Percentiles rank a stretch among this genome's conserved stretches.
phyloP scores from a whole-genome alignment of 37 sponge, comb jelly and placozoan species.

The Beroe forskalii region DNA sequence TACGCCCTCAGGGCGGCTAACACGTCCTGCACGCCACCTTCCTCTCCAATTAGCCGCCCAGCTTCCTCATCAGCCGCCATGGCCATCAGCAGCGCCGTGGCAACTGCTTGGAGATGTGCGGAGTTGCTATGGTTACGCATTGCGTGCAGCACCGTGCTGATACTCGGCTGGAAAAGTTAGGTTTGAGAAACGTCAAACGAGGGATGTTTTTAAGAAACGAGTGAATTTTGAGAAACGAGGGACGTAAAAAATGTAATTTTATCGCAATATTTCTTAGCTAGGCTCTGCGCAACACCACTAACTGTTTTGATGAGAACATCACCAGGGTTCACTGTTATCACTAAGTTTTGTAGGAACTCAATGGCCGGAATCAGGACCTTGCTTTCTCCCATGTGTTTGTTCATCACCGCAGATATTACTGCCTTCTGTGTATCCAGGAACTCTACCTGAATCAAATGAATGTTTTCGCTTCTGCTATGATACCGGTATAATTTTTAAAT shows the following conservation, averaged over 20 bases:
- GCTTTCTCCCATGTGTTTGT: conserved; percentile 11
- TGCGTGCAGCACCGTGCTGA: conserved; percentile 3
- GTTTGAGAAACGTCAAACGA: no score
- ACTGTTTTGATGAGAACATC: conserved; percentile 34
- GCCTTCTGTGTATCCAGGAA: conserved; percentile 65
- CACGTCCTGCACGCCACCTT: conserved; percentile 77
- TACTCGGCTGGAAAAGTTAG: background rate
- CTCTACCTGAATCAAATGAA: no score
- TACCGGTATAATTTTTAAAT: no score
- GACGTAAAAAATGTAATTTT: no score
- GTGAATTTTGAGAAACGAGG: no score
- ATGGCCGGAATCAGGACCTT: conserved; percentile 65
- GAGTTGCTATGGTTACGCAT: conserved; percentile 56
- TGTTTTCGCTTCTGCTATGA: no score
- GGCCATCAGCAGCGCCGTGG: conserved; percentile 65
- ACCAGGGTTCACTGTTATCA: background rate
- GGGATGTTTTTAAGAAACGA: no score
- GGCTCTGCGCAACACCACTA: no score
- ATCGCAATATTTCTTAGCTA: no score
- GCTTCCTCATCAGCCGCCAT: conserved; percentile 74
- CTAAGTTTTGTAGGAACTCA: conserved; percentile 24
- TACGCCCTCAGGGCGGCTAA: conserved; percentile 73
- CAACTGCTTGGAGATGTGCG: conserved; percentile 8
- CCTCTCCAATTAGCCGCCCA: conserved; percentile 68
- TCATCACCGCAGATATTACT: conserved; percentile 66